phyloP scores from a whole-genome alignment of 2,797 vertebrate genomes.

The Onychomys leucogaster region DNA sequence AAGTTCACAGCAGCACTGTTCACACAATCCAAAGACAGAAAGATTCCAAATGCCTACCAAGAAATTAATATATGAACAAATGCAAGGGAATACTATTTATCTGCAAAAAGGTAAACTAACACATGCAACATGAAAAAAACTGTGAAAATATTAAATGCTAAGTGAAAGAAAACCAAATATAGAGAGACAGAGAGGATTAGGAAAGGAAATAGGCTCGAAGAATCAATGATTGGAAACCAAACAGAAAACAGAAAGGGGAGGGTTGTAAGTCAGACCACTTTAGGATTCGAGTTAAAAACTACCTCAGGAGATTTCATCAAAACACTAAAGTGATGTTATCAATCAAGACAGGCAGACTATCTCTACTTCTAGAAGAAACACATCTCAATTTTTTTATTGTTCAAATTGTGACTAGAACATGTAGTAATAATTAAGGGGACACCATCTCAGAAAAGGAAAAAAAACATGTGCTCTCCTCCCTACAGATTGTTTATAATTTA shows the following conservation, averaged over 20 bases:
- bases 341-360: not conserved
- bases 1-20: not conserved
- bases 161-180: not conserved
- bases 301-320: not conserved
- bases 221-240: conserved; percentile 9
- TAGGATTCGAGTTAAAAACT: not conserved
- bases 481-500: not conserved
- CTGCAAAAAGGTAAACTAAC: not conserved
- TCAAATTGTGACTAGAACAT: not conserved
- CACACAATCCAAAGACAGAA: not conserved
- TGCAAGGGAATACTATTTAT: not conserved
- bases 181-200: not conserved
- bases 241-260: not conserved
- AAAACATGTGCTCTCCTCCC: not conserved
- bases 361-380: not conserved
- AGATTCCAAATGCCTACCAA: not conserved
- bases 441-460: not conserved
- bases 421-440: not conserved
- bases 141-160: not conserved
- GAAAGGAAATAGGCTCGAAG: not conserved
- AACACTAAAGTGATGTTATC: not conserved
- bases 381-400: not conserved
- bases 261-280: not conserved
- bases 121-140: not conserved
- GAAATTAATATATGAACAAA: not conserved